Evolutionary conservation across 2,113 vertebrate species (phyloP), one percentile per base, ranked within the genome.

Genomic region (Sporophila hypoxantha): DNA sequence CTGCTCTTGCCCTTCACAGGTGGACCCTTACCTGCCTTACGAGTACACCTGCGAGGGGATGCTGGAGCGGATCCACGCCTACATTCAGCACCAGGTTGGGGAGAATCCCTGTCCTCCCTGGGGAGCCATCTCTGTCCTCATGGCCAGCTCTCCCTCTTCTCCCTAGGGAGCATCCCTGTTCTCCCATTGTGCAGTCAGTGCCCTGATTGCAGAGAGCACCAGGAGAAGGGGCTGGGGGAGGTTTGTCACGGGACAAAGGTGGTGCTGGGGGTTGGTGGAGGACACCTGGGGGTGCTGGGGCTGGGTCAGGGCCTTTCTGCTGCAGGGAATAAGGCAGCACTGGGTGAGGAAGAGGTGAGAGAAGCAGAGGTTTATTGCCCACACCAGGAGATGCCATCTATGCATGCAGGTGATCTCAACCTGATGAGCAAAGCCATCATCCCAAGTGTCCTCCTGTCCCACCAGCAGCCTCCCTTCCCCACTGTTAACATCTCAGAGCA

Each of bases 21-120:
- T 99, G 86, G 98, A 99, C 78, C 99, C 99, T 20, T 98, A 98
- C 94, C 97, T 99, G 93, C 99, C 99, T 52, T 99, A 98, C 0
- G 99, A 99, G 95, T 99, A 98, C 95, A 99, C 98, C 41, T 98
- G 98, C 16, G 98, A 98, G 95, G 99, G 99, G 70, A 99, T 99
- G 99, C 97, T 99, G 93, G 98, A 99, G 91, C 96, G 99, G 74
- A 96, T 99, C 66, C 97, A 99, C 0, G 98, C 98, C 94, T 99
- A 99, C 95, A 98, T 99, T 91, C 98, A 99, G 94, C 98, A 99
- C 95, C 99, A 99, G 98, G 99, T 99, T 46, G 32, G 93, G 25
- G 39, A 77, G 26, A 59, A n/a, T 36, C 46, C 55, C 60, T 55
- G 64, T 67, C 21, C 50, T 64, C 60, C 25, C 17, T 25, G 34